Percentiles rank a stretch among this genome's conserved stretches.
These are phyloP conservation scores for Platysternon megacephalum DNA, from an alignment of 2,113 vertebrate species.

Conservation along the genomic window DNA sequence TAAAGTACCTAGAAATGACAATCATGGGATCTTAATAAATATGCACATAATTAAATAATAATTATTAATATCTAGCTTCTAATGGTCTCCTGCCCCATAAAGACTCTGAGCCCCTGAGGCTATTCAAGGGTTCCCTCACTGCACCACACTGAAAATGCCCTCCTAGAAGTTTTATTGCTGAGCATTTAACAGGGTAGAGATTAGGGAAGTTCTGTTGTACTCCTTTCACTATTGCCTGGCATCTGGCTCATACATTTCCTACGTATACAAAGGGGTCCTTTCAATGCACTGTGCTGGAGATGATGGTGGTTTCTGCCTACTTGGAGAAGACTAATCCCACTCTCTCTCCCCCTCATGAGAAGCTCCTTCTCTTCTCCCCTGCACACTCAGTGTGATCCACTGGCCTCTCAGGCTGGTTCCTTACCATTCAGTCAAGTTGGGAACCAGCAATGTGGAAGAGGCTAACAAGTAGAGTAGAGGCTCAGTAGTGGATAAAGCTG, in stretches of 20 bases:
- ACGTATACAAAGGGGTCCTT: neutral
- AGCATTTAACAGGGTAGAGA: neutral
- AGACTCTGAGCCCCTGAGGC: neutral
- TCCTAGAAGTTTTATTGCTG: neutral
- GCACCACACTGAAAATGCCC: neutral
- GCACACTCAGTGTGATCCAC: neutral
- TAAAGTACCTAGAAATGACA: fast-evolving
- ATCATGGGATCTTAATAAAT: fast-evolving
- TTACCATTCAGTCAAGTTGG: neutral
- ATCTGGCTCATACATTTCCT: neutral
- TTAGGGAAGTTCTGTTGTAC: neutral
- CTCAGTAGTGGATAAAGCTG: neutral
- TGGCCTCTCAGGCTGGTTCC: neutral
- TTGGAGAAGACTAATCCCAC: neutral
- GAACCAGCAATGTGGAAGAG: neutral
- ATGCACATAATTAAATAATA: neutral
- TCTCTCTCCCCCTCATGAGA: neutral
- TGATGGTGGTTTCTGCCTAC: neutral
- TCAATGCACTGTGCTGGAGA: neutral
- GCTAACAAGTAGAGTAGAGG: neutral
- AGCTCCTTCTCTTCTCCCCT: neutral
- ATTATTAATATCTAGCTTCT: neutral
- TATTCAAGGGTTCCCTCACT: neutral
- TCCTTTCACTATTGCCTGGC: neutral
- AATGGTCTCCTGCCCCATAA: neutral